Evolutionary conservation across 2,888 invertebrate genomes (phyloP), one percentile per base, ranked within the genome.

Genomic region (Sympetrum striolatum): DNA sequence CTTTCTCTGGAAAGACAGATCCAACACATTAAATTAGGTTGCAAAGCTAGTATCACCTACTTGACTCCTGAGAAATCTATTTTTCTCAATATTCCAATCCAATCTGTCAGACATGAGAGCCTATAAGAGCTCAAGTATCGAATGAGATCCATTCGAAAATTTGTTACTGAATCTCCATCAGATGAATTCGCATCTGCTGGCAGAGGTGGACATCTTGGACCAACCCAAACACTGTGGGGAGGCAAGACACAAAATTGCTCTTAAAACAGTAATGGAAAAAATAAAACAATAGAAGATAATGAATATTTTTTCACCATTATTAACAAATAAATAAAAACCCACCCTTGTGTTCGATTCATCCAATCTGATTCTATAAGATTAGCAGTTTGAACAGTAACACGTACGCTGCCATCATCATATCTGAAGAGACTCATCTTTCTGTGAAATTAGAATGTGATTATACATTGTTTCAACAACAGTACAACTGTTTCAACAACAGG

Each of bases 291-390:
- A 86, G n/a, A n/a, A n/a, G n/a, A n/a, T n/a, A n/a, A n/a, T n/a
- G n/a, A n/a, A n/a, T n/a, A n/a, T n/a, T n/a, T n/a, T n/a, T n/a
- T n/a, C n/a, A n/a, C n/a, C n/a, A n/a, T n/a, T n/a, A n/a, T n/a
- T n/a, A n/a, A n/a, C n/a, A n/a, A n/a, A n/a, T n/a, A n/a, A 64
- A 48, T 90, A 31, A 80, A 64, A 39, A 92, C 93, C 93, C 93
- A 97, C 96, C 98, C 98, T 94, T 99, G 99, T 0, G 98, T 98
- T 92, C 98, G 96, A 93, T 98, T 97, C 92, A 97, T 96, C 99
- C 99, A 99, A 94, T 99, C 99, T 91, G 97, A 96, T 39, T 96
- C 95, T 92, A 98, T 97, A 5, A 99, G 94, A 94, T 99, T 99
- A 0, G 99, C 98, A 0, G 99, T 99, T 0, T 97, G 98, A 58